phyloP scores from a whole-genome alignment of 2,113 vertebrate species.

The Chauna torquata region DNA sequence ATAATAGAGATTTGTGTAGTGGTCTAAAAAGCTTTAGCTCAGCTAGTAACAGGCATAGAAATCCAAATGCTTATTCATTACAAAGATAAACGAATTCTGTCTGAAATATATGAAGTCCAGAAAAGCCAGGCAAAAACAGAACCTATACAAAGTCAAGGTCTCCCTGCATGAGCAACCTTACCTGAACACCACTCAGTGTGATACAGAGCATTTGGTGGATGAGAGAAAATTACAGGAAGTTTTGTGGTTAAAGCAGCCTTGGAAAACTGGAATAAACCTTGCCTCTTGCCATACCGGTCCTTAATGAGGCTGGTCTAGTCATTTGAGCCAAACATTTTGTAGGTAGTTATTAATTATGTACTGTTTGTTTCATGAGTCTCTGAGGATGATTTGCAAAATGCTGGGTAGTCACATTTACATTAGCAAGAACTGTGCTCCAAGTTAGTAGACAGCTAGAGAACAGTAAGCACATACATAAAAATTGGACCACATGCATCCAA shows the following conservation, averaged over 20 bases:
- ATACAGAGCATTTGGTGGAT: not conserved
- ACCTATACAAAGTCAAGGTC: not conserved
- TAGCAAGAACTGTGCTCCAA: not conserved
- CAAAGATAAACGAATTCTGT: not conserved
- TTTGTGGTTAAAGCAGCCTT: not conserved
- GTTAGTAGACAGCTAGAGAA: not conserved
- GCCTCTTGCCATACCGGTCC: not conserved
- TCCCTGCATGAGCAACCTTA: not conserved
- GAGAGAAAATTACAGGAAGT: not conserved
- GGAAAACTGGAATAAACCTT: not conserved
- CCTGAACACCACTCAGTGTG: not conserved
- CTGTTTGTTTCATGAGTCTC: not conserved
- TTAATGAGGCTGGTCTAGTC: not conserved
- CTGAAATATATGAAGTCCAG: not conserved
- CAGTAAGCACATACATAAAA: not conserved
- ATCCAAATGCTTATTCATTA: not conserved
- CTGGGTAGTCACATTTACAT: not conserved
- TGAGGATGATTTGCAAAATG: not conserved
- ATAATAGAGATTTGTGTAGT: not conserved
- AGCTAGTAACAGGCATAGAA: not conserved
- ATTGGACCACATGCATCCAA: not conserved
- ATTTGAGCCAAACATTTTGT: not conserved
- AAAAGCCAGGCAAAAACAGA: not conserved
- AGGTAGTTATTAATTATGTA: not conserved
- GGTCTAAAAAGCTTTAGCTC: not conserved